Evolutionary conservation across 2,888 invertebrate species (phyloP).

Genomic region (Amaurobius ferox): DNA sequence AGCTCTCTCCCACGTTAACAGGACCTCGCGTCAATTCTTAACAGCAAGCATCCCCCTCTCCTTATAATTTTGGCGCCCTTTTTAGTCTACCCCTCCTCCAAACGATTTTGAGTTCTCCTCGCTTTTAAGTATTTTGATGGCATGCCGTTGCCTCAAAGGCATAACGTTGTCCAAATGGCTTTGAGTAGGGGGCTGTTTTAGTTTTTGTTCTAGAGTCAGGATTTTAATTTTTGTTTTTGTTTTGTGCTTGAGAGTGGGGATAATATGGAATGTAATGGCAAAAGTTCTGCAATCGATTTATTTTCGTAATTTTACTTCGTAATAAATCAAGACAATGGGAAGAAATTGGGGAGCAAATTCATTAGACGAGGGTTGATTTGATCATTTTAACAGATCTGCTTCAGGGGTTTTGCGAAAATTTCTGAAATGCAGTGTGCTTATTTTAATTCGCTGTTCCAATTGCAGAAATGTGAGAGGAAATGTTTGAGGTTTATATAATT

Average conservation of each 20-base stretch:
- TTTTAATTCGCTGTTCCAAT: too few relatives aligned
- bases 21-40: constrained; percentile 66
- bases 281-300: too few relatives aligned
- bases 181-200: neutral
- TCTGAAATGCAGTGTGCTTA: too few relatives aligned
- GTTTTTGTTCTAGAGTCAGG: constrained; percentile 6
- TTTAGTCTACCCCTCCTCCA: constrained; percentile 24
- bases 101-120: constrained; percentile 66
- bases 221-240: neutral
- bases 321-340: too few relatives aligned
- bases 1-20: constrained; percentile 47
- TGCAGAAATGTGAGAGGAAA: too few relatives aligned
- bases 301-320: too few relatives aligned
- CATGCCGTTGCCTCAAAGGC: constrained; percentile 40
- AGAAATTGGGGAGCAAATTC: too few relatives aligned
- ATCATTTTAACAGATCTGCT: too few relatives aligned
- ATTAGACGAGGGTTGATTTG: too few relatives aligned
- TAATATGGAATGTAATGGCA: neutral
- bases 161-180: constrained; percentile 44
- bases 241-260: neutral
- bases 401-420: too few relatives aligned
- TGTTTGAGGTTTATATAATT: too few relatives aligned
- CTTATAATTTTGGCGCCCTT: constrained; percentile 64
- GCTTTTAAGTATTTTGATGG: constrained; percentile 69
- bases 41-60: constrained; percentile 33